Percentiles rank a stretch among this genome's conserved stretches.
Conservation (phyloP, 2,888 invertebrate species). For the Petrolisthes cinctipes region DNA sequence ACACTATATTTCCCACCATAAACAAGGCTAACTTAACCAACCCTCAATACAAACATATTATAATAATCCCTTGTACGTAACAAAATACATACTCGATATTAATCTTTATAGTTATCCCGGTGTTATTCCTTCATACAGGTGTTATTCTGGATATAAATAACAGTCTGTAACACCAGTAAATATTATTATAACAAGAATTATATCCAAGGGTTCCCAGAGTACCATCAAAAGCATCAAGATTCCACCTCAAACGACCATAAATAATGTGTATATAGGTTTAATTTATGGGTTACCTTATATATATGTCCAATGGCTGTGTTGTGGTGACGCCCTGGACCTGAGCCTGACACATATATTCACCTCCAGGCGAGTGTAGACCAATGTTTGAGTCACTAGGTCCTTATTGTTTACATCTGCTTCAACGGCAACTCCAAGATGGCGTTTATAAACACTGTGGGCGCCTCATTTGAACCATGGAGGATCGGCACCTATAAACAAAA, state of each 20-base stretch:
- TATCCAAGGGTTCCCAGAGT: too few relatives aligned
- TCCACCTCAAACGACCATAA: neutral
- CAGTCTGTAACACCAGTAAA: too few relatives aligned
- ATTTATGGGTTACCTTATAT: neutral
- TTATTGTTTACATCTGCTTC: conserved; percentile 9
- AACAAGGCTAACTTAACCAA: too few relatives aligned
- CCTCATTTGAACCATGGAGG: neutral
- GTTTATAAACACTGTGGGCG: neutral
- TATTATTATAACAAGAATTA: too few relatives aligned
- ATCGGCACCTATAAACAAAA: neutral
- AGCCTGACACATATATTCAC: neutral
- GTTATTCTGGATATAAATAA: too few relatives aligned
- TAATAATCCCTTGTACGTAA: too few relatives aligned
- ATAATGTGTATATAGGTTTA: neutral
- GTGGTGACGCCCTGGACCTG: neutral
- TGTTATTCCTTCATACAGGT: too few relatives aligned
- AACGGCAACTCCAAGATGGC: conserved; percentile 10
- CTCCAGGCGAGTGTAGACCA: neutral
- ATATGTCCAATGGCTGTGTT: neutral
- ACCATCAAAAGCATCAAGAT: too few relatives aligned
- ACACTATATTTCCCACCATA: too few relatives aligned
- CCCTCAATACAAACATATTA: too few relatives aligned
- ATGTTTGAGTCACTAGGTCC: neutral
- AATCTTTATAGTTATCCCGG: too few relatives aligned
- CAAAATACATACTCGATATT: too few relatives aligned